Base-by-base conservation (phyloP, 1,140 invertebrate species). In the Sarcophaga bullata region DNA sequence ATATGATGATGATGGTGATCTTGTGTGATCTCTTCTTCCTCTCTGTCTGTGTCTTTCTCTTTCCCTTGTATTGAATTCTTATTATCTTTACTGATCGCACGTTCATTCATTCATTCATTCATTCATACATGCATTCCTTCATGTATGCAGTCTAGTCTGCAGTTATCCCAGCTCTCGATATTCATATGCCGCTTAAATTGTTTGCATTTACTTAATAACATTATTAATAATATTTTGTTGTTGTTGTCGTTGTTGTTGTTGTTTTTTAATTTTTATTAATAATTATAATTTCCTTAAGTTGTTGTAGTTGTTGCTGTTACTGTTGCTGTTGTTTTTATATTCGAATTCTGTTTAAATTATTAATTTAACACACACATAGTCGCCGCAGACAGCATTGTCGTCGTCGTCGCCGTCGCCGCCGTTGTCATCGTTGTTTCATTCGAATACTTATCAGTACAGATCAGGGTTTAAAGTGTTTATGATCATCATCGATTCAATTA, bases 1-100 rank as follows among this genome's bases (percentile, higher is more conserved):
- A 78, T 52, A 78, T 78, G 25, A 68, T 68, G 62, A 76, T 76
- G 73, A 78, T 78, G 75, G 75, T 78, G 75, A 78, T 78, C 75
- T 37, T 37, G 25, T 78, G n/a, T 78, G 75, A 17, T 48, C 13
- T 17, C 37, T 72, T 25, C 6, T 72, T 68, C 58, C 25, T 37
- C 25, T 37, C 25, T 37, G 4, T 37, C 25, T 37, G 1, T 37
- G 1, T 37, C 25, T 37, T 37, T 4, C 25, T 1, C 25, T 4
- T 4, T 37, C 54, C 62, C 62, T 68, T 68, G 17, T 68, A 19
- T 19, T 9, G 9, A 68, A 10, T 68, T 19, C n/a, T 19, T 19
- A 19, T 68, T n/a, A 19, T 68, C 17, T 52, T 52, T 52, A 10
- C 13, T 52, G 25, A 37, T 37, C 25, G 25, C 25, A 37, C 25